Percentiles rank a stretch among this genome's conserved stretches.
phyloP scores from a whole-genome alignment of 2,113 vertebrate species.

The Pseudorhombus dupliciocellatus region DNA sequence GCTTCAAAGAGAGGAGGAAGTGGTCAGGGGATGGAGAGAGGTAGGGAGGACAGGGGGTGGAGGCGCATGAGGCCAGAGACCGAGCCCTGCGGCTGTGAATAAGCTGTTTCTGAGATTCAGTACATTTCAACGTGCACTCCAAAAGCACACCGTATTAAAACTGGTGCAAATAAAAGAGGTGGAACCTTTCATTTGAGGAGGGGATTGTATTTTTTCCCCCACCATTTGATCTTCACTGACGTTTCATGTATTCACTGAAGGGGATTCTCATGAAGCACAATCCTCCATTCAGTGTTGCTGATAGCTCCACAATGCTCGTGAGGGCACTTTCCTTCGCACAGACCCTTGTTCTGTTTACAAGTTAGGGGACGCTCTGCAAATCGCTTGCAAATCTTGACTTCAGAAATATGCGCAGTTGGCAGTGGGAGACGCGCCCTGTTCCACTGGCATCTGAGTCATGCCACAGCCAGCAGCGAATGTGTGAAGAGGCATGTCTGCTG shows the following conservation, averaged over 20 bases:
- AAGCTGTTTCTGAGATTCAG: slow-evolving; percentile 8
- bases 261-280: slow-evolving; percentile 10
- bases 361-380: slow-evolving; percentile 73
- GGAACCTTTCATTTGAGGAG: neutral
- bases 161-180: slow-evolving; percentile 5
- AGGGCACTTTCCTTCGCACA: slow-evolving; percentile 51
- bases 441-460: slow-evolving; percentile 76
- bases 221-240: slow-evolving; percentile 12
- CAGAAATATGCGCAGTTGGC: slow-evolving; percentile 83
- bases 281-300: slow-evolving; percentile 29
- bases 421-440: slow-evolving; percentile 74
- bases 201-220: slow-evolving; percentile 14
- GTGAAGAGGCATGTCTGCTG: slow-evolving; percentile 48
- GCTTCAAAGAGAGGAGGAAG: slow-evolving; percentile 80
- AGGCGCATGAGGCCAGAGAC: slow-evolving; percentile 40
- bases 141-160: neutral
- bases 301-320: slow-evolving; percentile 14
- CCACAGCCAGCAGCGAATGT: slow-evolving; percentile 63
- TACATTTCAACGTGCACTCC: slow-evolving; percentile 20
- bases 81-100: slow-evolving; percentile 30
- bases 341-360: slow-evolving; percentile 64
- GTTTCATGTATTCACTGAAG: slow-evolving; percentile 19
- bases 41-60: slow-evolving; percentile 52
- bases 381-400: slow-evolving; percentile 83
- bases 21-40: slow-evolving; percentile 68